Base-by-base conservation (phyloP, 2,888 invertebrate species). In the Lysandra bellargus region DNA sequence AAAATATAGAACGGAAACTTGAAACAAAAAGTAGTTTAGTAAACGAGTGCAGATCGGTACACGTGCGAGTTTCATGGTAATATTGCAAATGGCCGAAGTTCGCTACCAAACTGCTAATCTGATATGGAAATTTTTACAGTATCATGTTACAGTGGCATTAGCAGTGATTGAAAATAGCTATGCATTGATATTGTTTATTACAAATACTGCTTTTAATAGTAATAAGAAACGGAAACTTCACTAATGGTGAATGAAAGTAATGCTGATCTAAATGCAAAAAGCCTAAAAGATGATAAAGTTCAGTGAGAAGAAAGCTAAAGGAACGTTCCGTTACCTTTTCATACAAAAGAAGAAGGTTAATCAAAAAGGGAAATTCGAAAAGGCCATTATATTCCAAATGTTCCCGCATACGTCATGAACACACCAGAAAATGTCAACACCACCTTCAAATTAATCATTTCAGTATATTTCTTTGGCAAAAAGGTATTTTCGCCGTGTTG, bases 51-150 rank as follows among this genome's bases (percentile, higher is more conserved):
- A 53, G 76, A 30, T 57, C 75, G 44, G 49, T 61, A 74, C 75
- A 61, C 61, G 75, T 60, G 79, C 69, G 61, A 75, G 79, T 61
- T 61, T 79, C 61, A 75, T 75, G 75, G 61, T 75, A 79, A 80
- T 81, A 78, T 80, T 79, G 79, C 61, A 81, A 81, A 81, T 78
- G 79, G 79, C 60, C 57, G 17, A 81, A 81, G 77, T 80, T 81
- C 53, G 74, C 60, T 60, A 53, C 73, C 53, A 72, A 79, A 78
- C 78, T 78, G 75, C 79, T 79, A 79, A 81, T 81, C 81, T 75
- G 81, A 81, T 81, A 81, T 80, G 80, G 78, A 80, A 80, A 81
- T 79, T 69, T 78, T 72, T 80, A 75, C 40, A 61, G 79, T 80
- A 72, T 78, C 78, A 78, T 64, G 80, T 78, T 74, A 53, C 61